phyloP scores from a whole-genome alignment of 2,113 vertebrate species.

The Xyliphius kryptos region DNA sequence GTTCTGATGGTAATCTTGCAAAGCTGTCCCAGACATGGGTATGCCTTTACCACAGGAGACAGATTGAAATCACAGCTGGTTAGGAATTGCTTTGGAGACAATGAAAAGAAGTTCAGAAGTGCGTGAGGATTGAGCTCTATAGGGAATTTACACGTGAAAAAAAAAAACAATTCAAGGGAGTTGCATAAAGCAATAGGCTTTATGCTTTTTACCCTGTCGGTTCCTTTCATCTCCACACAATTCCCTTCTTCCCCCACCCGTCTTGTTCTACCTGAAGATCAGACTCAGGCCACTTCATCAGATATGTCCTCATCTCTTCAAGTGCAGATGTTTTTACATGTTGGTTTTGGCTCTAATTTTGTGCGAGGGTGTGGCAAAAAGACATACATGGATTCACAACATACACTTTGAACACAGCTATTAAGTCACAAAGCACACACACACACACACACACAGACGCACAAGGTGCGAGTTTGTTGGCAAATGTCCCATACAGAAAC shows the following conservation, averaged over 20 bases:
- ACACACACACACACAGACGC: background rate
- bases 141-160: background rate
- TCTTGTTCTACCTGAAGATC: slow-evolving; percentile 15
- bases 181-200: slow-evolving; percentile 4
- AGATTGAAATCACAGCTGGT: slow-evolving; percentile 31
- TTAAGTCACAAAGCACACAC: slow-evolving; percentile 1
- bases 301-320: slow-evolving; percentile 18
- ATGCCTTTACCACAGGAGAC: slow-evolving; percentile 9
- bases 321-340: slow-evolving; percentile 37
- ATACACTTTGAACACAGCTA: background rate
- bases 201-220: background rate
- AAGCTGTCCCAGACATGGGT: slow-evolving; percentile 28
- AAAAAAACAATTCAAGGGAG: background rate
- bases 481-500: slow-evolving; percentile 10
- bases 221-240: slow-evolving; percentile 17
- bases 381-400: slow-evolving; percentile 7
- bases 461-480: background rate
- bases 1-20: slow-evolving; percentile 23
- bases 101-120: slow-evolving; percentile 2
- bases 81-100: background rate
- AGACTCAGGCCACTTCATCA: slow-evolving; percentile 29
- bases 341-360: slow-evolving; percentile 28
- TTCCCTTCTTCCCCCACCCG: slow-evolving; percentile 16
- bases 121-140: background rate
- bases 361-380: slow-evolving; percentile 12